Conservation (phyloP, 2,888 invertebrate genomes). For the Herminia tarsipennalis region DNA sequence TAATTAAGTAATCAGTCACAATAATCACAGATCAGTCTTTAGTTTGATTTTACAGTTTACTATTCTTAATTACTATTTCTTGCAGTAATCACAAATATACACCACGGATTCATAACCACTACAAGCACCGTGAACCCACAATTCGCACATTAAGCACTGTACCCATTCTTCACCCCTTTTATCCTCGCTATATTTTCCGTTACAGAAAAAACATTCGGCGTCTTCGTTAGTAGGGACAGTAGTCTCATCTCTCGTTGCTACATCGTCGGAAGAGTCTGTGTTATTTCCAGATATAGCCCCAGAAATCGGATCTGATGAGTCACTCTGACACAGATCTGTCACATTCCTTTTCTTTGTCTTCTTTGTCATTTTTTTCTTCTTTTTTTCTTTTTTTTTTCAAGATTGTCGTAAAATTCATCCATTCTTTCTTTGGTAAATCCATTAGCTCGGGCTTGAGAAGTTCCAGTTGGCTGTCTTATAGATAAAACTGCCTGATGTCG, state of each 20-base stretch:
- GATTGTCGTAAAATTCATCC: slow-evolving; percentile 24
- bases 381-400: slow-evolving; percentile 3
- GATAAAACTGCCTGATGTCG: slow-evolving; percentile 18
- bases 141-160: slow-evolving; percentile 22
- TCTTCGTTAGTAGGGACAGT: too few relatives aligned
- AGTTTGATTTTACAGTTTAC: too few relatives aligned
- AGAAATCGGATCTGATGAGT: too few relatives aligned
- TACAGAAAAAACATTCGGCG: neutral
- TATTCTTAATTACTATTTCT: slow-evolving; percentile 18
- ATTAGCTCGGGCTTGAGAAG: slow-evolving; percentile 21
- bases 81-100: slow-evolving; percentile 24
- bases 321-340: too few relatives aligned
- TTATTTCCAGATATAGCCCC: too few relatives aligned
- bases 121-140: slow-evolving; percentile 16
- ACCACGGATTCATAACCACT: slow-evolving; percentile 11
- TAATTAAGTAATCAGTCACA: too few relatives aligned
- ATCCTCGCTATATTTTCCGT: too few relatives aligned
- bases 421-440: slow-evolving; percentile 30
- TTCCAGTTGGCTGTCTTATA: slow-evolving; percentile 23
- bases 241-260: too few relatives aligned
- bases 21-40: too few relatives aligned
- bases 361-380: too few relatives aligned
- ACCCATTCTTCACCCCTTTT: slow-evolving; percentile 15
- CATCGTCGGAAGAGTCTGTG: too few relatives aligned
- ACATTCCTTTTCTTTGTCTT: too few relatives aligned